A percentile compares a stretch with the other conserved stretches of the same genome.
Conservation (phyloP, 2,797 vertebrate genomes). For the Dipus sagitta region DNA sequence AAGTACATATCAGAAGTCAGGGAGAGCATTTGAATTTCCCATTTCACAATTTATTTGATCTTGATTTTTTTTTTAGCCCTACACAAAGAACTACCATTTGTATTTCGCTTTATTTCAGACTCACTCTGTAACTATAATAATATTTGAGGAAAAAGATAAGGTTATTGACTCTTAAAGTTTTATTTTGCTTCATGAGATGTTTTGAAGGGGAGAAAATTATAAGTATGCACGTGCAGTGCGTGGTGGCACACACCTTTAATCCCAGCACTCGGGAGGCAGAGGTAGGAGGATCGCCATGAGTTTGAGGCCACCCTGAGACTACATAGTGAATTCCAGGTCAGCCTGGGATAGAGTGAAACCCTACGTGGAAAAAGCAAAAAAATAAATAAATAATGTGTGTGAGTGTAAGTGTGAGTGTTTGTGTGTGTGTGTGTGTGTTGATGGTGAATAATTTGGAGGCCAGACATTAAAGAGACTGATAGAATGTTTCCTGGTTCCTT, state of each 20-base stretch:
- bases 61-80: not conserved
- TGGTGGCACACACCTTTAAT: not conserved
- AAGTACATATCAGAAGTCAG: slow-evolving; percentile 2
- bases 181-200: slow-evolving; percentile 17
- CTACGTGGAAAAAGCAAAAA: no score
- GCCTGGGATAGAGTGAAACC: no score
- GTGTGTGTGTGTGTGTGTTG: not conserved
- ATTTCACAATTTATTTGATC: not conserved
- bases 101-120: slow-evolving; percentile 20
- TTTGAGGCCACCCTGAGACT: no score
- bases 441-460: slow-evolving; percentile 57
- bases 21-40: not conserved
- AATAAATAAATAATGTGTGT: not conserved
- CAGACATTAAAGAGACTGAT: not conserved
- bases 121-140: not conserved
- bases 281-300: no score
- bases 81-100: slow-evolving; percentile 28
- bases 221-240: not conserved
- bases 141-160: not conserved
- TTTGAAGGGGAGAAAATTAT: not conserved
- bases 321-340: no score
- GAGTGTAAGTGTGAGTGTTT: not conserved
- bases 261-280: no score
- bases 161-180: slow-evolving; percentile 37
- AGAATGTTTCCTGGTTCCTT: not conserved